Evolutionary conservation across 2,113 vertebrate species (phyloP), one percentile per base, ranked within the genome.

Genomic region (Todiramphus saurophagus): DNA sequence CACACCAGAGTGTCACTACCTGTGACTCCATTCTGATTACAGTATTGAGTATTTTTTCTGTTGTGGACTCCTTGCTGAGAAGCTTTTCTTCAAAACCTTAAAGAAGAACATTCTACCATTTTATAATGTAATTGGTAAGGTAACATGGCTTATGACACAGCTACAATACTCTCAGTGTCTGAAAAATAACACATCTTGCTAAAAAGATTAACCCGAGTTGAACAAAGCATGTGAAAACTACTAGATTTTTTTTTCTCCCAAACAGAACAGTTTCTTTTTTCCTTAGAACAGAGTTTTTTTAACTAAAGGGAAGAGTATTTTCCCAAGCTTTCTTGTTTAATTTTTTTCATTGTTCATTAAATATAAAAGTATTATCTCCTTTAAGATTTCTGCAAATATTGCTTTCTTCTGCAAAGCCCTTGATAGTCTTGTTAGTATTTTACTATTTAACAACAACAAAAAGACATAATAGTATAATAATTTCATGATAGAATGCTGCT

Each of bases 161-260:
- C 11, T 55, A 46, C 53, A 63, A 59, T 64, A 66, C 16, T 90
- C 56, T 80, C 64, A 67, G 37, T 37, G 46, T 66, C 80, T 85
- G 64, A 94, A 81, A 96, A 93, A 94, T 82, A 92, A 86, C 76
- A 95, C 16, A 44, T 70, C 63, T 89, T 9, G 2, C 76, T 95
- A 43, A 77, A 89, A 87, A 87, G 69, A 70, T 97, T 94, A 92
- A 93, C 73, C 80, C 64, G 50, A 89, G 51, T 35, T 91, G 83
- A 93, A 86, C 35, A 28, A 82, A 77, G 24, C 1, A 0, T 50
- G 9, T 28, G 39, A 87, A 84, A 94, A 83, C 5, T 11, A 44
- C 7, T 35, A 48, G 25, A 7, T 5, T 50, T 55, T 79, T 70
- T 43, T 41, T 74, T 70, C 67, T 48, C 33, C 31, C 5, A 53